Conservation (phyloP, 1,140 invertebrate genomes). For the Ephestia elutella region DNA sequence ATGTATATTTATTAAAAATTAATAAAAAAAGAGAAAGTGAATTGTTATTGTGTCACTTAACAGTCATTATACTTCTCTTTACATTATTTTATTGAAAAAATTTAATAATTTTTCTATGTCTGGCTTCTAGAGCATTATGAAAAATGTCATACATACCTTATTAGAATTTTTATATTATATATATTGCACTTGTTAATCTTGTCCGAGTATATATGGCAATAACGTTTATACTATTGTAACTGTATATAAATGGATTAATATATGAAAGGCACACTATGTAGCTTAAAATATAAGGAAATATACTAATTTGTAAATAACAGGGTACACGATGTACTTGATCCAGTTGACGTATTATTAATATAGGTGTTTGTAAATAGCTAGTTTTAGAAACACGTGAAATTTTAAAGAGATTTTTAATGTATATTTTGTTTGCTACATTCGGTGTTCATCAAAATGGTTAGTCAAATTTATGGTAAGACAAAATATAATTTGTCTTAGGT, state of each 20-base stretch:
- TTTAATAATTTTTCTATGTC: too few species aligned
- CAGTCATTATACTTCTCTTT: too few species aligned
- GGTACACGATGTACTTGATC: constrained; percentile 53
- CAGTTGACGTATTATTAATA: constrained; percentile 41
- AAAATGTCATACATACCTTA: too few species aligned
- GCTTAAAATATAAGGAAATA: constrained; percentile 10
- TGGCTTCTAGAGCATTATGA: too few species aligned
- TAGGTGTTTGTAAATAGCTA: constrained; percentile 56
- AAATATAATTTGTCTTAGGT: too few species aligned
- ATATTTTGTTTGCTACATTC: constrained; percentile 24
- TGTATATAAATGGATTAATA: constrained; percentile 10
- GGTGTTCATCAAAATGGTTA: not conserved
- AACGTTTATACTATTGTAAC: not conserved
- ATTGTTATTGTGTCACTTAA: too few species aligned
- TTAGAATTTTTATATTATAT: too few species aligned
- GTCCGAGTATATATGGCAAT: not conserved
- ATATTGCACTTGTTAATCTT: too few species aligned
- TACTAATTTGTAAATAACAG: constrained; percentile 48
- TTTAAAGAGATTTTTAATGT: constrained; percentile 36
- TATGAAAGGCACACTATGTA: constrained; percentile 10
- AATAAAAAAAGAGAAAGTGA: too few species aligned
- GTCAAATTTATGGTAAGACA: not conserved
- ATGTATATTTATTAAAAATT: too few species aligned
- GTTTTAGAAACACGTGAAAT: constrained; percentile 30
- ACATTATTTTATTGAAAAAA: too few species aligned